These are phyloP conservation scores for Drosophila navojoa DNA, from an alignment of 1,140 invertebrate species.

Conservation along the genomic window DNA sequence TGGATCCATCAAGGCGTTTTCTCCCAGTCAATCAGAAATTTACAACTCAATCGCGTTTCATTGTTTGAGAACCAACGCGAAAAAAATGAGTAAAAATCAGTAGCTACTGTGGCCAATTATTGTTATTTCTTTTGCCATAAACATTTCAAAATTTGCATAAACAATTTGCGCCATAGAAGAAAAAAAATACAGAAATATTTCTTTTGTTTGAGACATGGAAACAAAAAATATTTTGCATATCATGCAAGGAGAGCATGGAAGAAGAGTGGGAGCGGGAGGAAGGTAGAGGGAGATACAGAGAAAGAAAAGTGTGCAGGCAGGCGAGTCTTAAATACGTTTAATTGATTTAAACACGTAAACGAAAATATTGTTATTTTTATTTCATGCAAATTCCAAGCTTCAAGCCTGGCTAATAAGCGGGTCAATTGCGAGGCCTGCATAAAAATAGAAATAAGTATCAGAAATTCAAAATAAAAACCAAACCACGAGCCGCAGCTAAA, in stretches of 20 bases:
- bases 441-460: constrained; percentile 31
- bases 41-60: constrained; percentile 45
- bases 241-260: constrained; percentile 8
- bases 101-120: constrained; percentile 34
- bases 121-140: constrained; percentile 27
- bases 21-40: constrained; percentile 7
- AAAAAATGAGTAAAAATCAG: constrained; percentile 22
- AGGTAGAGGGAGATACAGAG: no score
- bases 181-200: constrained; percentile 1
- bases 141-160: constrained; percentile 59
- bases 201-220: constrained; percentile 14
- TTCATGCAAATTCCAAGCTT: constrained; percentile 62
- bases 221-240: constrained; percentile 1
- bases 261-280: no score
- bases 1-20: constrained; percentile 7
- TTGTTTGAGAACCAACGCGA: constrained; percentile 32
- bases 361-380: constrained; percentile 14
- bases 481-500: constrained; percentile 11
- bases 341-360: constrained; percentile 61
- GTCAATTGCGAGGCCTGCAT: constrained; percentile 62
- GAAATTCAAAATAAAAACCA: constrained; percentile 24
- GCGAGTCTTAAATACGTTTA: constrained; percentile 38
- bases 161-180: constrained; percentile 56
- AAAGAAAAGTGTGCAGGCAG: constrained; percentile 39
- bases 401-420: constrained; percentile 64